Evolutionary conservation across 2,113 vertebrate genomes (phyloP).

Genomic region (Crotophaga sulcirostris): DNA sequence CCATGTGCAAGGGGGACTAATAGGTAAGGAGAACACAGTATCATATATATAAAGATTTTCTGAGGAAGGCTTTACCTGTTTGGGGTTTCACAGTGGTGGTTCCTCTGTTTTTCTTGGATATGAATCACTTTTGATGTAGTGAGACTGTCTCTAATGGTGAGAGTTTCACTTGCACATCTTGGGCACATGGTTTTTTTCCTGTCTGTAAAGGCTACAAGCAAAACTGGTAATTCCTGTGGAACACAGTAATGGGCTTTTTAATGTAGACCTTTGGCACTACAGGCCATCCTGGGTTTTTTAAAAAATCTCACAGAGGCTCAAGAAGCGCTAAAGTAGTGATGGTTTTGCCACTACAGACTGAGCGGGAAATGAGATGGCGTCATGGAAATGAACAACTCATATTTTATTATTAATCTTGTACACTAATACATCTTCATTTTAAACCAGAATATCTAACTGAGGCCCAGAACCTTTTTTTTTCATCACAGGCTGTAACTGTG

Average conservation of each 20-base stretch:
- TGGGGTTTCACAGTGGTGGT: neutral
- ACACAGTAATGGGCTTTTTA: neutral
- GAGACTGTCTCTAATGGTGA: neutral
- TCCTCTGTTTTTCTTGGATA: neutral
- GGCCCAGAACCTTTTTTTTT: neutral
- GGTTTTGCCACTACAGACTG: neutral
- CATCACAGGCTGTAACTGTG: neutral
- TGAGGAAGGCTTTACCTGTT: neutral
- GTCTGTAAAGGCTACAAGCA: neutral
- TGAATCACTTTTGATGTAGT: neutral
- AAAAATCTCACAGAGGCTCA: neutral
- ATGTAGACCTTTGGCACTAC: neutral
- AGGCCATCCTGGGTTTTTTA: neutral
- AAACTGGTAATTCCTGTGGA: neutral
- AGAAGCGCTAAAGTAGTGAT: neutral
- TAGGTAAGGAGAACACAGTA: constrained; percentile 71
- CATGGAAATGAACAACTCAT: neutral
- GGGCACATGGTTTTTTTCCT: neutral
- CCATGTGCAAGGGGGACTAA: constrained; percentile 72
- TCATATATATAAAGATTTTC: neutral
- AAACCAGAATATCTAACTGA: neutral
- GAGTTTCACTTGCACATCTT: neutral
- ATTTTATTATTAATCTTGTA: neutral
- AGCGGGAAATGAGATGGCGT: neutral
- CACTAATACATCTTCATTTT: neutral